Base-by-base conservation (phyloP, 2,888 invertebrate species). In the Tachina grossa region DNA sequence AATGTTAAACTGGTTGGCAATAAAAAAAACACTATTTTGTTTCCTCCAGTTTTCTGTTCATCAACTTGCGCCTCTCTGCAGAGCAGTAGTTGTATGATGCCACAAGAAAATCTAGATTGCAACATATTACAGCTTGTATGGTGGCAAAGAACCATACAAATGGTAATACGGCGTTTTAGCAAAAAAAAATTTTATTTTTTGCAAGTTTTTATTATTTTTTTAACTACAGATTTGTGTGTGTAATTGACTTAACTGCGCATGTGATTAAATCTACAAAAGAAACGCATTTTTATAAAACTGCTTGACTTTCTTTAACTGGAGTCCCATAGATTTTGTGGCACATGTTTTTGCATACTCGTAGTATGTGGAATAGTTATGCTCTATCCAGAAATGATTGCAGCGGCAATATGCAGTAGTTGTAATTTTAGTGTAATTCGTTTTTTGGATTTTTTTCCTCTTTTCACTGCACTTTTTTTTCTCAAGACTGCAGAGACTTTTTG, bases 251-350 rank as follows among this genome's bases (percentile, higher is more conserved):
- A 85, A 83, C 80, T 85, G 85, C 83, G 83, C 85, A 85, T 85
- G 85, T 85, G 85, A 85, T 85, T 85, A 85, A 83, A 85, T 85
- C 83, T 85, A 83, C 83, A 71, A 80, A 85, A 85, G 83, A 85
- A 83, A 85, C 85, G 85, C 85, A 85, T 85, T 85, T 85, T 83
- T 83, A 72, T 79, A 79, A 63, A 53, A 77, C 57, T 82, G 51
- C 77, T 61, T 69, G 61, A 74, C 63, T 66, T 41, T 66, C 49
- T 66, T 75, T 61, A 63, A 65, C 39, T n/a, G n/a, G n/a, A 53
- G 45, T 59, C 47, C 22, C 51, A 8, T n/a, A 51, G 5, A 22
- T 16, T 16, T 5, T 53, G 57, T n/a, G 31, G 41, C 6, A 45
- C 14, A 31, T 9, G 65, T 39, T 16, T 31, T 47, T 65, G 47